Percentiles rank a stretch among this genome's conserved stretches.
Evolutionary conservation across 2,888 invertebrate species (phyloP).

Genomic region (Andrena bicolor): DNA sequence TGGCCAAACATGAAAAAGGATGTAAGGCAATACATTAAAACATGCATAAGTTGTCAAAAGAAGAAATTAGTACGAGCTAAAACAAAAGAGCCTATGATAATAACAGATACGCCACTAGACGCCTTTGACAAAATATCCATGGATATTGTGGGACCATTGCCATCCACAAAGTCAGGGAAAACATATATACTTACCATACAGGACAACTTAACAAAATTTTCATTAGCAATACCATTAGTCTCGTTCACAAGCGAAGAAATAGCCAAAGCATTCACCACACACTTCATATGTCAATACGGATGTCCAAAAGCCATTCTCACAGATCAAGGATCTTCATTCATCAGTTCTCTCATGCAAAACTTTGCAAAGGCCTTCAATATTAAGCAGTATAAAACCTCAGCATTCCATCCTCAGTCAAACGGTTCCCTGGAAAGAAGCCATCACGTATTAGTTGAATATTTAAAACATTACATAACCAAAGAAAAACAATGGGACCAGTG

Average conservation of each 20-base stretch:
- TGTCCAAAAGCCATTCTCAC: background rate
- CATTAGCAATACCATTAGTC: too few relatives aligned
- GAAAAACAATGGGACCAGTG: background rate
- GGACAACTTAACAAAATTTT: too few relatives aligned
- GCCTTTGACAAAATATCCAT: background rate
- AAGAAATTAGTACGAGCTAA: background rate
- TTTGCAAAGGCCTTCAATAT: background rate
- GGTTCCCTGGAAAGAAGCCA: background rate
- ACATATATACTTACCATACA: background rate
- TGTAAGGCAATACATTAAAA: too few relatives aligned
- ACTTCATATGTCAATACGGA: background rate
- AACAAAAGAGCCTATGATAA: background rate
- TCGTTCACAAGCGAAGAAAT: background rate
- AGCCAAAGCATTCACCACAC: background rate
- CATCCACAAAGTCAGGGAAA: background rate
- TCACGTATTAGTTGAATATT: background rate
- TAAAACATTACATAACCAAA: background rate
- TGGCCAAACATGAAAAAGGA: too few relatives aligned
- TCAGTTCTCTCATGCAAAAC: background rate
- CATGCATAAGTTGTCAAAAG: background rate
- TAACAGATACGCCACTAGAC: background rate
- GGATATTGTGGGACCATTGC: slow-evolving; percentile 1
- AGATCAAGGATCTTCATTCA: background rate
- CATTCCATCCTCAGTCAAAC: background rate
- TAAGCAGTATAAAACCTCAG: background rate